A percentile compares a stretch with the other conserved stretches of the same genome.
Conservation (phyloP, 2,888 invertebrate species). For the Thereva nobilitata region DNA sequence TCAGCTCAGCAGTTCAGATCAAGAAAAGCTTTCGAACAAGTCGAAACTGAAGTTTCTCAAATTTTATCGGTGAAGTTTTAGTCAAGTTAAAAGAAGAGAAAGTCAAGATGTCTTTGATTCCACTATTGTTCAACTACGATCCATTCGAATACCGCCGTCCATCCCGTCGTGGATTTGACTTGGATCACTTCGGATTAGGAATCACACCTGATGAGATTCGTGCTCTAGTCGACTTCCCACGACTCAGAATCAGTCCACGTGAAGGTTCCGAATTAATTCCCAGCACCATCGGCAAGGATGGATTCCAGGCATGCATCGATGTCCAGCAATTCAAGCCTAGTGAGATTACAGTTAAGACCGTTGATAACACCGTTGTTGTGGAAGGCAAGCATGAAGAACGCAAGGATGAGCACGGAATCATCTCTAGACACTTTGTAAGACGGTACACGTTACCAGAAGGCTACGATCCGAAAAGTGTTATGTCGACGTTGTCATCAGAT, state of each 20-base stretch:
- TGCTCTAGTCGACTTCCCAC: background rate
- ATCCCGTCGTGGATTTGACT: background rate
- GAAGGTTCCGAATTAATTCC: background rate
- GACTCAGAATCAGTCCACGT: background rate
- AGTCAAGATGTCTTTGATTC: slow-evolving; percentile 10
- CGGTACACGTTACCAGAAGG: slow-evolving; percentile 76
- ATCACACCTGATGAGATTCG: slow-evolving; percentile 9
- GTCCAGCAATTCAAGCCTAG: slow-evolving; percentile 72
- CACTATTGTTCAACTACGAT: slow-evolving; percentile 7
- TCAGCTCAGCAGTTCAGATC: no score
- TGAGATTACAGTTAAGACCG: slow-evolving; percentile 72
- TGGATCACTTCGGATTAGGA: slow-evolving; percentile 9
- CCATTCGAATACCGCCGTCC: background rate
- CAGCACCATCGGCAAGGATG: slow-evolving; percentile 65
- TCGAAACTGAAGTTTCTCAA: no score
- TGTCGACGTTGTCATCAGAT: slow-evolving; percentile 75
- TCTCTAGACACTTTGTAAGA: slow-evolving; percentile 75
- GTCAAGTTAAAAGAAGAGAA: no score
- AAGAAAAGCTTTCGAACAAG: no score
- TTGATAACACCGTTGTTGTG: slow-evolving; percentile 65
- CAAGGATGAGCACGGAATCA: slow-evolving; percentile 72
- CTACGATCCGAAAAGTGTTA: slow-evolving; percentile 72
- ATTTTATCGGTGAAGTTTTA: no score
- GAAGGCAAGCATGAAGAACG: slow-evolving; percentile 75
- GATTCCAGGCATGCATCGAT: slow-evolving; percentile 71